These are phyloP conservation scores for Heliconius aoede DNA, from an alignment of 2,888 invertebrate genomes.

Conservation along the genomic window DNA sequence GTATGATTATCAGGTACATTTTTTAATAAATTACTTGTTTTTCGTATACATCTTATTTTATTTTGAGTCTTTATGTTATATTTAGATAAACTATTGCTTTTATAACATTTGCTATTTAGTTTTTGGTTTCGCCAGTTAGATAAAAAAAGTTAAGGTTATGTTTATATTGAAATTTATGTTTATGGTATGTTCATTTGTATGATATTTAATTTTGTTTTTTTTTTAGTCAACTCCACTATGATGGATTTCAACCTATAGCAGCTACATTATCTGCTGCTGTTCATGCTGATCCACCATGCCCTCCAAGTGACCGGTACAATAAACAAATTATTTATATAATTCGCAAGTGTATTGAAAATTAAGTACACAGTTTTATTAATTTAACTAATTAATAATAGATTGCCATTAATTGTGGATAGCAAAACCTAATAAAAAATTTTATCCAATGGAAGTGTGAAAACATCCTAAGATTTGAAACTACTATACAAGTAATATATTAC, in stretches of 20 bases:
- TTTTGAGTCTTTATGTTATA: not conserved
- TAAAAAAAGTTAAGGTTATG: constrained; percentile 40
- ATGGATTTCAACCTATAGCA: constrained; percentile 97
- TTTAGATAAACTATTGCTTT: not conserved
- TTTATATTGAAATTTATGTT: not conserved
- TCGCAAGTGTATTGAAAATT: too few species aligned
- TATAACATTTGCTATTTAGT: too few species aligned
- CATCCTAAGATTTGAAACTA: too few species aligned
- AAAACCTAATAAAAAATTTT: too few species aligned
- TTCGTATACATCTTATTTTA: not conserved
- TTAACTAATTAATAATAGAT: too few species aligned
- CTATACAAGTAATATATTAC: too few species aligned
- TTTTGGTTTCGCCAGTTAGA: not conserved
- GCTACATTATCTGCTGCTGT: constrained; percentile 92
- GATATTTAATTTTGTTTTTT: not conserved
- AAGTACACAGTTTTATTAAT: too few species aligned
- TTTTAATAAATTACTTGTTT: not conserved
- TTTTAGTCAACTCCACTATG: constrained; percentile 97
- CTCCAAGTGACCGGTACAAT: constrained; percentile 92
- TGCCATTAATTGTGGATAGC: too few species aligned
- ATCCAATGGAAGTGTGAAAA: too few species aligned
- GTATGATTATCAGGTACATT: constrained; percentile 93
- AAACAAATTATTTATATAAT: constrained; percentile 8
- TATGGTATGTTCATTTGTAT: too few species aligned
- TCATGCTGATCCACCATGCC: constrained; percentile 96